Base-by-base conservation (phyloP, 2,888 invertebrate species). In the Myathropa florea region DNA sequence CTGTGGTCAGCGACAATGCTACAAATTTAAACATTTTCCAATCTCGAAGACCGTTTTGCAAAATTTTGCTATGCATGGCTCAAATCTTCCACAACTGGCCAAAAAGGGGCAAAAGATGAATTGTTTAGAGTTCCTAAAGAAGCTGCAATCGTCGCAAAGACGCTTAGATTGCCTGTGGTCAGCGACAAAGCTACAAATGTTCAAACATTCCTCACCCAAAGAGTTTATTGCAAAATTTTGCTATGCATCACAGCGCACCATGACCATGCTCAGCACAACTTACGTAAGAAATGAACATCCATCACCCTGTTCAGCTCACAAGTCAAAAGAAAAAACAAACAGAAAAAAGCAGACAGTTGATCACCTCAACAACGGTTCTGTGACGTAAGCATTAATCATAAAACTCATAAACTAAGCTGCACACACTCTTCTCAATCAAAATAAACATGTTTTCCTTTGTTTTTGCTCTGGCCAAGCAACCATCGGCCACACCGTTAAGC, bases 391-490 rank as follows among this genome's bases (percentile, higher is more conserved):
- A 24, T 39, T 61, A 46, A 46, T 46, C 67, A 77, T 73, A 72
- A 63, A 73, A 73, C 72, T 57, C 64, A 64, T 53, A 75, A 81
- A 26, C 67, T 10, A 10, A 9, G 33, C 33, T 33, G 9, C 10
- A 10, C 33, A 33, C 33, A 46, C 46, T 46, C 18, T 46, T 46
- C 65, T 59, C 53, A 65, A 59, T 64, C 65, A 60, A 65, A 71
- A 77, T 24, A 81, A 82, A 78, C 78, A 83, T 55, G 77, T 82
- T 71, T 76, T 53, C 63, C n/a, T 46, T 46, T 46, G 18, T 71
- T 71, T 76, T 30, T 73, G 53, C 46, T 72, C 53, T 18, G 53
- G 67, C 9, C 21, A 53, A 55, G 55, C 24, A 21, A 77, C 55
- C 55, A 39, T 33, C 60, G 61, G 68, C 23, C 65, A 18, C 53